Evolutionary conservation across 2,113 vertebrate species (phyloP), one percentile per base, ranked within the genome.

Genomic region (Smithornis capensis): DNA sequence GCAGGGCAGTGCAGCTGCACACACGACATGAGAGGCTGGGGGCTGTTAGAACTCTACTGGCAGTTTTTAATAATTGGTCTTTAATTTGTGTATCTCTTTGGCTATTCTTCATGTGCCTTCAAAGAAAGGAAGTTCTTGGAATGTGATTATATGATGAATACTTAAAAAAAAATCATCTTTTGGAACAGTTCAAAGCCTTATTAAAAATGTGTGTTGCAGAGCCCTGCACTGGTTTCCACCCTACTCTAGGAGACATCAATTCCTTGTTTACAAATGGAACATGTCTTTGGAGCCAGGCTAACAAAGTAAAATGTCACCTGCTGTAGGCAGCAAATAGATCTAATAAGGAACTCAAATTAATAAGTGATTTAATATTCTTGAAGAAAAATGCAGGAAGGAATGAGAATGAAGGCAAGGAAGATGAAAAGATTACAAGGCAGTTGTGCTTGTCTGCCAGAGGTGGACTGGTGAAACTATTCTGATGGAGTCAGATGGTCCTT

Each of bases 291-390:
- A 87, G 40, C 63, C 53, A 65, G 31, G 65, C 56, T 92, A 68
- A 45, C 57, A 31, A 78, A 89, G 22, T 62, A 57, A 75, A 87
- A 71, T 59, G 40, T 87, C 87, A 87, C 69, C 53, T 71, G n/a
- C 25, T 70, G 52, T 63, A 92, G 77, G 13, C 60, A 82, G 65
- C 31, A 71, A 64, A 40, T 57, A n/a, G 31, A n/a, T 47, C 33
- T 95, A 84, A 91, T 73, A 81, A 90, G 33, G 62, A 93, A 45
- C 90, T 90, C 22, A 63, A 95, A 95, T 94, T 96, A 94, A 87
- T 89, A 91, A 87, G 35, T 3, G 6, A 55, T 91, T 82, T 63
- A 94, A 82, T 94, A 71, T 56, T 55, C 37, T 89, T 17, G 25
- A 68, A 78, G 52, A 49, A 84, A 84, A 87, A 76, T 42, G 33